These are phyloP conservation scores for Calvadosia cruxmelitensis DNA, from an alignment of 30 jellyfish, hydroid and myxozoan species.

Conservation along the genomic window DNA sequence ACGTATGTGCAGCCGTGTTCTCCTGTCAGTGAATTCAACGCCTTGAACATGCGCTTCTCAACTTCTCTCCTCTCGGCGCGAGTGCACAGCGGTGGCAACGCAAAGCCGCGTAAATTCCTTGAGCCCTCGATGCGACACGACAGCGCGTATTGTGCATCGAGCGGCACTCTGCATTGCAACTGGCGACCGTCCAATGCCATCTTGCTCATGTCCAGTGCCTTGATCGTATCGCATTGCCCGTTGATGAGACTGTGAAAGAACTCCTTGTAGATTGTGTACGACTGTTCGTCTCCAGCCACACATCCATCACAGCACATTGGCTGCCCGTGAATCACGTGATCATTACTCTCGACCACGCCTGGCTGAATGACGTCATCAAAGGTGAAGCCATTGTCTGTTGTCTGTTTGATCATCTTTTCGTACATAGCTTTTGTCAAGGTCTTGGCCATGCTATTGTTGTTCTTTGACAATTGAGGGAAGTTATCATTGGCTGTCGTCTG, in stretches of 20 bases:
- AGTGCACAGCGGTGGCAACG: background rate
- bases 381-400: constrained; percentile 67
- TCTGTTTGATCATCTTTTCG: constrained; percentile 46
- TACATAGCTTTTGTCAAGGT: constrained; percentile 60
- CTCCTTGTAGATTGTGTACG: background rate
- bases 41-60: background rate
- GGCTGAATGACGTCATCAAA: constrained; percentile 80
- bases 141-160: background rate
- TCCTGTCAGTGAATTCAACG: background rate
- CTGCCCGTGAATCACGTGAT: too few relatives aligned
- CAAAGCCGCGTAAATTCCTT: background rate
- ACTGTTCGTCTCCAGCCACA: background rate
- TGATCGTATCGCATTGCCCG: too few relatives aligned
- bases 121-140: background rate
- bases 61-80: background rate
- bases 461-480: constrained; percentile 69
- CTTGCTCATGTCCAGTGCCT: background rate
- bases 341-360: constrained; percentile 88
- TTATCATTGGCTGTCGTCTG: constrained; percentile 74
- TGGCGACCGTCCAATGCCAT: background rate
- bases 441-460: constrained; percentile 84
- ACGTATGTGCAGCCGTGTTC: constrained; percentile 3
- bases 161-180: background rate
- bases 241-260: too few relatives aligned
- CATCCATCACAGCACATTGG: constrained; percentile 15